A percentile compares a stretch with the other conserved stretches of the same genome.
phyloP scores from a whole-genome alignment of 2,888 invertebrate genomes.

The Entomobrya multifasciata region DNA sequence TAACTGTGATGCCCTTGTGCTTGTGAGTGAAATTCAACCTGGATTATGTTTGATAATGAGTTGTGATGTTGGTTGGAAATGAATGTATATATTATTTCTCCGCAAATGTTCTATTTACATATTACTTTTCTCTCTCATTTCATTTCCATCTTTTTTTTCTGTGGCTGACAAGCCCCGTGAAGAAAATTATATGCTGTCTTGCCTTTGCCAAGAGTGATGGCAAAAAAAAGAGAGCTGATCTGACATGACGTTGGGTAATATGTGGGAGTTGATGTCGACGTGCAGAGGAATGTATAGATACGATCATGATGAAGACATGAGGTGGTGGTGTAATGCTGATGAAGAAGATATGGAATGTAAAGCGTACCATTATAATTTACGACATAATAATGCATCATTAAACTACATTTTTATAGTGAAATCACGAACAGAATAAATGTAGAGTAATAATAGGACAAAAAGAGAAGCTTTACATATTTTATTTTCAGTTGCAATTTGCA shows the following conservation, averaged over 20 bases:
- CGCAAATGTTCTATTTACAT: not conserved
- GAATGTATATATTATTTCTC: not conserved
- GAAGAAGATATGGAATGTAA: too few species aligned
- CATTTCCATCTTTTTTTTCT: constrained; percentile 7
- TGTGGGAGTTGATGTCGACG: not conserved
- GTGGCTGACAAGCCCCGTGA: constrained; percentile 36
- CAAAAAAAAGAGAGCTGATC: too few species aligned
- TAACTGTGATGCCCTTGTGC: too few species aligned
- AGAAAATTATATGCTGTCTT: constrained; percentile 1
- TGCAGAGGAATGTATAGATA: not conserved
- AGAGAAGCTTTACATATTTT: too few species aligned
- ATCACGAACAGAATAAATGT: too few species aligned
- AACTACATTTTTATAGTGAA: too few species aligned
- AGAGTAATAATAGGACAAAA: too few species aligned
- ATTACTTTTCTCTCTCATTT: not conserved
- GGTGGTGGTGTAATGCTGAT: too few species aligned
- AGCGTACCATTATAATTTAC: too few species aligned
- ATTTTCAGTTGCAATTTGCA: too few species aligned
- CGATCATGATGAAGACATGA: not conserved
- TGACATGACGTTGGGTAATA: constrained; percentile 6
- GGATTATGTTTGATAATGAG: not conserved
- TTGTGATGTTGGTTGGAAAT: constrained; percentile 32
- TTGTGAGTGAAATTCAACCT: constrained; percentile 25
- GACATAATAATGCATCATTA: too few species aligned
- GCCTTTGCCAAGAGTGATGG: too few species aligned